Percentiles rank a stretch among this genome's conserved stretches.
Conservation (phyloP, 1,140 invertebrate species). For the Drosophila parvula region DNA sequence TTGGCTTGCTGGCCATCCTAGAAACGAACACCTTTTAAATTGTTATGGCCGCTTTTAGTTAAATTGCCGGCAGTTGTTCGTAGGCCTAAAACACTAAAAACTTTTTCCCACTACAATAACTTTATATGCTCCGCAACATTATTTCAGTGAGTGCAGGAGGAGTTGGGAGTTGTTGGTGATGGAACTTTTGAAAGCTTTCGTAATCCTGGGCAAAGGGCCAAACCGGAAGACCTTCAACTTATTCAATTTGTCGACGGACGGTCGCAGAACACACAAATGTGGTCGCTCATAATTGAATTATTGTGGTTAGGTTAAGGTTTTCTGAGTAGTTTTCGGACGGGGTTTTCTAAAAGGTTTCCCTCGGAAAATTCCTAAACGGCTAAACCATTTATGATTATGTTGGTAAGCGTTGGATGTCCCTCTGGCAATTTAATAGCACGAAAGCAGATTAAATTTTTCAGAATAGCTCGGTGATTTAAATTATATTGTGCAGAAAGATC, state of each 20-base stretch:
- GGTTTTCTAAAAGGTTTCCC: conserved; percentile 26
- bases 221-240: conserved; percentile 59
- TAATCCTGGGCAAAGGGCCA: conserved; percentile 22
- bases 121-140: conserved; percentile 55
- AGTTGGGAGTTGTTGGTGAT: conserved; percentile 1
- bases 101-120: conserved; percentile 68
- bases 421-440: not conserved
- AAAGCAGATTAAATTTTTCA: not conserved
- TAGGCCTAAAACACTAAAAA: conserved; percentile 59
- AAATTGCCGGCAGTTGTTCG: conserved; percentile 61
- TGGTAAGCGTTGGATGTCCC: not conserved
- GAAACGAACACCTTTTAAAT: conserved; percentile 66
- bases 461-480: not conserved
- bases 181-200: conserved; percentile 54
- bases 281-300: conserved; percentile 58
- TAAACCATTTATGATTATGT: conserved; percentile 33
- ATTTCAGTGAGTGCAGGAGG: conserved; percentile 15
- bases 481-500: conserved; percentile 1
- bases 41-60: conserved; percentile 75
- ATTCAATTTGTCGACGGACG: conserved; percentile 60
- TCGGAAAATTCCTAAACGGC: not conserved
- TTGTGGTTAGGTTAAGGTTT: conserved; percentile 34
- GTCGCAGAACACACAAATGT: conserved; percentile 24
- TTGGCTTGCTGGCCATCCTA: conserved; percentile 27
- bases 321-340: conserved; percentile 3